phyloP scores from a whole-genome alignment of 2,113 vertebrate species.

The Pluvianellus socialis region DNA sequence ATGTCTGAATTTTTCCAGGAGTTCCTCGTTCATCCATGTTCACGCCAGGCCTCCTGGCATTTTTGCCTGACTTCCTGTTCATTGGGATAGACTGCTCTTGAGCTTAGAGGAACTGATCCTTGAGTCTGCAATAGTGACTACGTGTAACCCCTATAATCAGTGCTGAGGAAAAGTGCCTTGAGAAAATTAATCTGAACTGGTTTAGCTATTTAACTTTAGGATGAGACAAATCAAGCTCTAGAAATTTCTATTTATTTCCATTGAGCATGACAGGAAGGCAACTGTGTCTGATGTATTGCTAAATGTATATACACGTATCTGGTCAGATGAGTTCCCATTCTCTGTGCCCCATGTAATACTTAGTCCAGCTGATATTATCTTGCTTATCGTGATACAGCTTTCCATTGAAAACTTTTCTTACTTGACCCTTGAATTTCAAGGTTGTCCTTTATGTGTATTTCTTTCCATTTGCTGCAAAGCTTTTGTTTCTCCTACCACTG shows the following conservation, averaged over 20 bases:
- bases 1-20: background rate
- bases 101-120: background rate
- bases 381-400: background rate
- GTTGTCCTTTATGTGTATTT: background rate
- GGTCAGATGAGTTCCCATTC: background rate
- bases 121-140: background rate
- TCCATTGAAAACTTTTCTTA: background rate
- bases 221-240: background rate
- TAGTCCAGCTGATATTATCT: background rate
- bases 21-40: background rate
- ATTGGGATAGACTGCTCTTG: background rate
- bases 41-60: background rate
- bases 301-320: background rate
- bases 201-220: background rate
- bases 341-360: background rate
- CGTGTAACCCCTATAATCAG: background rate
- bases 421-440: background rate
- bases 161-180: background rate
- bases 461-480: background rate
- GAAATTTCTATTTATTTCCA: background rate
- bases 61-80: background rate
- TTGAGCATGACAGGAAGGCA: background rate
- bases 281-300: background rate
- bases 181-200: background rate
- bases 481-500: background rate